Evolutionary conservation across 2,888 invertebrate genomes (phyloP).

Genomic region (Anaspis maculata): DNA sequence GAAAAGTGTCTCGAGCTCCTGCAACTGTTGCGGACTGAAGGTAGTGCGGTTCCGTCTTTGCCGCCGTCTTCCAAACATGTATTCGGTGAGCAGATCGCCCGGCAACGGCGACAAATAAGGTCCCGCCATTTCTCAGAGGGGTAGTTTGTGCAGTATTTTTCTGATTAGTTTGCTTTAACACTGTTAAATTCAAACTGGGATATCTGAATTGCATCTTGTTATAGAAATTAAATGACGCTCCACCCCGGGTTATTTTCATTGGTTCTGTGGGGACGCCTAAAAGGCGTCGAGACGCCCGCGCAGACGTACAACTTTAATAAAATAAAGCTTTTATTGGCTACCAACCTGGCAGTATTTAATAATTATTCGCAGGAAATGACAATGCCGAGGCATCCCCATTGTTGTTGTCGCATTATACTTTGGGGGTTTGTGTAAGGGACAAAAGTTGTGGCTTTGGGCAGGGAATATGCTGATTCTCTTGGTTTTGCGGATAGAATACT

Average conservation of each 20-base stretch:
- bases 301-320: conserved; percentile 28
- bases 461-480: too few relatives aligned
- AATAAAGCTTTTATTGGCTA: conserved; percentile 36
- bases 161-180: conserved; percentile 16
- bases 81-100: conserved; percentile 82
- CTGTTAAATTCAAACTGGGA: conserved; percentile 26
- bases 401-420: too few relatives aligned
- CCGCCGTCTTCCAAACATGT: conserved; percentile 84
- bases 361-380: too few relatives aligned
- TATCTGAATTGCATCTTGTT: conserved; percentile 26
- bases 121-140: conserved; percentile 61
- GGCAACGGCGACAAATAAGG: conserved; percentile 79
- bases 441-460: too few relatives aligned
- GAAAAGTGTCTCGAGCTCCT: conserved; percentile 84
- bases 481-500: too few relatives aligned
- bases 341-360: too few relatives aligned
- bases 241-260: conserved; percentile 36
- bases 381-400: too few relatives aligned
- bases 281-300: conserved; percentile 39
- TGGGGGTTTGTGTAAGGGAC: too few relatives aligned
- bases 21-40: conserved; percentile 87
- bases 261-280: conserved; percentile 32
- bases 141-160: too few relatives aligned
- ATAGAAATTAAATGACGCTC: conserved; percentile 33
- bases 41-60: conserved; percentile 88